These are phyloP conservation scores for Corynorhinus townsendii DNA, from an alignment of 2,113 vertebrate species.

Conservation along the genomic window DNA sequence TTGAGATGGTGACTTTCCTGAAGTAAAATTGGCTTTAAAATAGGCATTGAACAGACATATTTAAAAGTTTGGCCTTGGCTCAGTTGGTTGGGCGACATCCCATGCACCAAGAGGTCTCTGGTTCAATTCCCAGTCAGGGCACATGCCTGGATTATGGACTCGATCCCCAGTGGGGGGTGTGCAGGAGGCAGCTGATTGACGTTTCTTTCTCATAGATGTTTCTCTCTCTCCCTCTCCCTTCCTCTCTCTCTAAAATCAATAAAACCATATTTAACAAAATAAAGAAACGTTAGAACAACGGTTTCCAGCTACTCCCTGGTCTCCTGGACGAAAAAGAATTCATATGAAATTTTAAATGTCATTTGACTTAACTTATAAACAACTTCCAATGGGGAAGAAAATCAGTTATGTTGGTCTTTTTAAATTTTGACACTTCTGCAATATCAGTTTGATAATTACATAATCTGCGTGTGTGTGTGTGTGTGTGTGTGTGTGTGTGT, in stretches of 20 bases:
- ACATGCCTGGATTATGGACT: too few relatives aligned
- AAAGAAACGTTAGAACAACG: not conserved
- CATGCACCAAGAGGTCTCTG: too few relatives aligned
- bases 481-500: not conserved
- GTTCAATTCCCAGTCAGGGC: too few relatives aligned
- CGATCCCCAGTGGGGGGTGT: too few relatives aligned
- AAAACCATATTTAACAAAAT: too few relatives aligned
- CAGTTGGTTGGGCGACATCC: too few relatives aligned
- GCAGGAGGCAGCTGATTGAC: too few relatives aligned
- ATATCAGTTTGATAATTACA: not conserved
- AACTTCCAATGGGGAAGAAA: not conserved
- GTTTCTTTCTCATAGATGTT: too few relatives aligned
- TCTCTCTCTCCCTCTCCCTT: too few relatives aligned
- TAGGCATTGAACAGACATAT: not conserved
- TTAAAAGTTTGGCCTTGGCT: too few relatives aligned
- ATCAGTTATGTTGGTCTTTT: not conserved
- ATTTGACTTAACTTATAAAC: not conserved
- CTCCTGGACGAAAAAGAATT: not conserved
- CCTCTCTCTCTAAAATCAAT: too few relatives aligned
- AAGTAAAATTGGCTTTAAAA: slow-evolving; percentile 34
- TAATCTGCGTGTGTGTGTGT: not conserved
- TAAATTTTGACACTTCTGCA: not conserved
- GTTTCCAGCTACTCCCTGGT: not conserved
- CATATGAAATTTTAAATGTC: not conserved
- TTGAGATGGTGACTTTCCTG: slow-evolving; percentile 9